These are phyloP conservation scores for Apistogramma diplotaenia DNA, from an alignment of 2,113 vertebrate species.

Conservation along the genomic window DNA sequence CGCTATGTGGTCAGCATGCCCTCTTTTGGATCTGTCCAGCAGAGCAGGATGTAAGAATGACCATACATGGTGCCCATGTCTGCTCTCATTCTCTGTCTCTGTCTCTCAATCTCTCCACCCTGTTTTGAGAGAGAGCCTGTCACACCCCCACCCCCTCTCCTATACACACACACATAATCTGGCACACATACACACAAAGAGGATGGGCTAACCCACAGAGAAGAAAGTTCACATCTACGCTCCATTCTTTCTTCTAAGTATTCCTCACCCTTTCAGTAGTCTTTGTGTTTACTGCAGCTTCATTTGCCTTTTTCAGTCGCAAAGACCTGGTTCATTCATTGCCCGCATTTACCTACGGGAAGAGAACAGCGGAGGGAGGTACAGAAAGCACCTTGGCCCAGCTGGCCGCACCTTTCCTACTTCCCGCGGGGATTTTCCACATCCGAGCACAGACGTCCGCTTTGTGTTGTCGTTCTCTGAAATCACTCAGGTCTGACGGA, in stretches of 20 bases:
- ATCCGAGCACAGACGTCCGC: constrained; percentile 27
- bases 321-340: constrained; percentile 26
- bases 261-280: constrained; percentile 1
- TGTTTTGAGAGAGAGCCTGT: constrained; percentile 17
- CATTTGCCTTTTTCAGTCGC: background rate
- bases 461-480: constrained; percentile 41
- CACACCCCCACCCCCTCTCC: background rate
- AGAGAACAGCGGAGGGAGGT: constrained; percentile 33
- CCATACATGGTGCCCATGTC: constrained; percentile 62
- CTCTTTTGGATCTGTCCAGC: constrained; percentile 52
- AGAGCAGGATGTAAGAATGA: constrained; percentile 48
- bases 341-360: constrained; percentile 30
- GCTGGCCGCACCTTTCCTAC: constrained; percentile 35
- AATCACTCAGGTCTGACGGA: constrained; percentile 17
- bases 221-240: constrained; percentile 36
- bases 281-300: background rate
- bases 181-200: constrained; percentile 37
- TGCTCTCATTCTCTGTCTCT: constrained; percentile 23
- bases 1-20: constrained; percentile 36
- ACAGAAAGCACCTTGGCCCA: constrained; percentile 36
- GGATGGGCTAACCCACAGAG: constrained; percentile 39
- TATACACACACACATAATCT: background rate
- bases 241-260: background rate
- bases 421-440: constrained; percentile 45
- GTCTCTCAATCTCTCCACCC: constrained; percentile 26